Conservation (phyloP, 1,140 invertebrate genomes). For the Drosophila bifasciata region DNA sequence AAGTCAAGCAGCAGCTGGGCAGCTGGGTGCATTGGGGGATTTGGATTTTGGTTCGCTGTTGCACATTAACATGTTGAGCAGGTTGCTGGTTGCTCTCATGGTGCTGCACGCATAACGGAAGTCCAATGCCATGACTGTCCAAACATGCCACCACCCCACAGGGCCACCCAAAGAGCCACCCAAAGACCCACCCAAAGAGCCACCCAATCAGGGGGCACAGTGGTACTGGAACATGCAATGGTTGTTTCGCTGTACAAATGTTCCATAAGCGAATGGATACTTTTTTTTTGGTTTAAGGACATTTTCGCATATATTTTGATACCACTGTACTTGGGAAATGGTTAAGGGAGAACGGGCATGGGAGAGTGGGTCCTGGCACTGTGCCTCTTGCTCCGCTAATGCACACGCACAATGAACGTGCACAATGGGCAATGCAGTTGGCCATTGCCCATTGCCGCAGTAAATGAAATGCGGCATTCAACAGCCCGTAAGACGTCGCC, state of each 20-base stretch:
- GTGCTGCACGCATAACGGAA: constrained; percentile 32
- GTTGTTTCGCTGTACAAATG: neutral
- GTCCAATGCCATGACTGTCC: constrained; percentile 13
- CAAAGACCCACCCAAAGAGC: too few species aligned
- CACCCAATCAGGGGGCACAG: constrained; percentile 8
- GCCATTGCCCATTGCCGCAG: constrained; percentile 42
- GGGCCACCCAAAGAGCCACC: too few species aligned
- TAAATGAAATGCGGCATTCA: constrained; percentile 72
- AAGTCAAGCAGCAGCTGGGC: constrained; percentile 38
- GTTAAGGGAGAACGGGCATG: constrained; percentile 2
- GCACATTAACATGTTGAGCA: constrained; percentile 77
- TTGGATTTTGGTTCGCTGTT: constrained; percentile 56
- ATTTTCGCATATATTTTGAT: neutral
- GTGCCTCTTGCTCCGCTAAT: constrained; percentile 54
- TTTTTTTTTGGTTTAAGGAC: neutral
- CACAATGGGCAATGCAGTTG: constrained; percentile 45
- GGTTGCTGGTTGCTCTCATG: constrained; percentile 50
- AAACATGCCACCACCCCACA: neutral
- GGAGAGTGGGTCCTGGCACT: neutral
- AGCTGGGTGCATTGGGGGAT: constrained; percentile 30
- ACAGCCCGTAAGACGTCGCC: constrained; percentile 60
- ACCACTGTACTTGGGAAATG: constrained; percentile 15
- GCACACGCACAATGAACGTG: constrained; percentile 76
- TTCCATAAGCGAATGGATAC: too few species aligned
- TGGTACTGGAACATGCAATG: neutral